Conservation (phyloP, 2,797 vertebrate genomes). For the Brachyalestes nurse region DNA sequence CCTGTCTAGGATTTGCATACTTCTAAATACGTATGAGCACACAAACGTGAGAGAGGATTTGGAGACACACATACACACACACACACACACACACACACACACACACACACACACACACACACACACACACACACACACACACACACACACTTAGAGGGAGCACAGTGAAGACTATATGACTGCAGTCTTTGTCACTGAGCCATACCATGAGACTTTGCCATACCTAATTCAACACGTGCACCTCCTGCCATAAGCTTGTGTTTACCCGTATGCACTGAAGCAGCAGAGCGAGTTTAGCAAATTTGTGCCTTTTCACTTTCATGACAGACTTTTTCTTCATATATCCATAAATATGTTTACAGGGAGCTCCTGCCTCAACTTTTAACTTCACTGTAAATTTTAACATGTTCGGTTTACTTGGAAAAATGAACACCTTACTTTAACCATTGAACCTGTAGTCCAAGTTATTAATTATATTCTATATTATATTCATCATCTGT, state of each 20-base stretch:
- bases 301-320: not conserved
- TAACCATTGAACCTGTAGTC: not conserved
- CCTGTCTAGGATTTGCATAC: conserved; percentile 75
- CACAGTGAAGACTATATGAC: conserved; percentile 12
- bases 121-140: conserved; percentile 34
- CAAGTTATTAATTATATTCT: too few species aligned
- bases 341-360: not conserved
- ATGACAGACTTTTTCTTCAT: not conserved
- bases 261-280: not conserved
- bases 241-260: conserved; percentile 12
- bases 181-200: conserved; percentile 32
- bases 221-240: conserved; percentile 34
- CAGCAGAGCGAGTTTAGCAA: not conserved
- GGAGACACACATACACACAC: conserved; percentile 28
- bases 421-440: not conserved
- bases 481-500: too few species aligned
- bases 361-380: not conserved
- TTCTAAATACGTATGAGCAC: conserved; percentile 59
- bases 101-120: conserved; percentile 31
- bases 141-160: conserved; percentile 28
- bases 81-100: conserved; percentile 33
- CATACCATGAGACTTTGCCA: conserved; percentile 30
- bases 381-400: too few species aligned
- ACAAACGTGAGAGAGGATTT: conserved; percentile 43
- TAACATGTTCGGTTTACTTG: not conserved